Conservation (phyloP, 2,113 vertebrate genomes). For the Calyptommatus sinebrachiatus region DNA sequence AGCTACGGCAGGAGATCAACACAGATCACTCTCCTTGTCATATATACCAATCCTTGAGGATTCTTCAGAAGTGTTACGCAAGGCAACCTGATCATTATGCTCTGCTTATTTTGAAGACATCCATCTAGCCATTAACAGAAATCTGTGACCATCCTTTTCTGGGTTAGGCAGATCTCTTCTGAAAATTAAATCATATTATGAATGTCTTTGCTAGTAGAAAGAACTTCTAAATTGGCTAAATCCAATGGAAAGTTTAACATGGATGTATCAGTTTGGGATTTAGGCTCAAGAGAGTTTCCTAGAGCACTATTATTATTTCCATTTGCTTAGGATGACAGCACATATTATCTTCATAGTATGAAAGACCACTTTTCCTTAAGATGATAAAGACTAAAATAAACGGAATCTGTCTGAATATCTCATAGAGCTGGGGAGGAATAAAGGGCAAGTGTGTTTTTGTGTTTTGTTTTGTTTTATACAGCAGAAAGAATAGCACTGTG, state of each 20-base stretch:
- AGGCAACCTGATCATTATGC: neutral
- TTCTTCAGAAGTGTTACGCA: neutral
- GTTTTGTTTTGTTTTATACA: neutral
- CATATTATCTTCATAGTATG: constrained; percentile 26
- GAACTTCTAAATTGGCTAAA: neutral
- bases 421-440: constrained; percentile 23
- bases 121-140: neutral
- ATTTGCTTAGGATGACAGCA: constrained; percentile 25
- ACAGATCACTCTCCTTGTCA: too few relatives aligned
- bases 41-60: too few relatives aligned
- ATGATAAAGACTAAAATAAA: constrained; percentile 32
- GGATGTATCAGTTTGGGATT: neutral
- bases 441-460: constrained; percentile 25
- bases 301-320: neutral
- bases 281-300: constrained; percentile 3
- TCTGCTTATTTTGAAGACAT: neutral
- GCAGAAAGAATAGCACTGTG: constrained; percentile 1
- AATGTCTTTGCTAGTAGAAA: constrained; percentile 28
- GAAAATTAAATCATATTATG: constrained; percentile 16
- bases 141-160: neutral
- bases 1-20: too few relatives aligned
- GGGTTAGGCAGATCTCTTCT: constrained; percentile 2
- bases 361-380: constrained; percentile 32
- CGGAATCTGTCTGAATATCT: constrained; percentile 45
- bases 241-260: neutral